Conservation (phyloP, 30 jellyfish, hydroid and myxozoan species). For the Chironex yamaguchii region DNA sequence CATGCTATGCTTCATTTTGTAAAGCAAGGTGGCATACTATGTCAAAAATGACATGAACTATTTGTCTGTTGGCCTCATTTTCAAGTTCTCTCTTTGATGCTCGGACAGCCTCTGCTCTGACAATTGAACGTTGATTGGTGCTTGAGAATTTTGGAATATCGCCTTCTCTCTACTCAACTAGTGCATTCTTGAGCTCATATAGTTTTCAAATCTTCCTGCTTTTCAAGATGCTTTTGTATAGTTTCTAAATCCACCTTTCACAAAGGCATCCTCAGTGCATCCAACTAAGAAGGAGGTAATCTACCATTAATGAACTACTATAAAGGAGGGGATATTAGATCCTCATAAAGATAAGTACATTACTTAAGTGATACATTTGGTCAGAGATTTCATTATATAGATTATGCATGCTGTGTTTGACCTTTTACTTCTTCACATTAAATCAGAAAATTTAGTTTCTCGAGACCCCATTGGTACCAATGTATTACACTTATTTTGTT, state of each 20-base stretch:
- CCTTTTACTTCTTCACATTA: neutral
- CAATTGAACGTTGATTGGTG: neutral
- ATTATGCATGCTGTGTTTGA: neutral
- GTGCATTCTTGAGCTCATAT: neutral
- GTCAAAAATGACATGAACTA: constrained; percentile 26
- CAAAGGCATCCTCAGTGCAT: neutral
- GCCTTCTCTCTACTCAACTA: neutral
- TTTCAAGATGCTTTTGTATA: neutral
- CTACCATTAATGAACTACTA: neutral
- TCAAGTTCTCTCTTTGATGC: too few species aligned
- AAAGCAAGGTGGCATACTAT: constrained; percentile 14
- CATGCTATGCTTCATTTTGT: neutral
- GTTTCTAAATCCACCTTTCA: neutral
- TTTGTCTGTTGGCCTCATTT: constrained; percentile 10
- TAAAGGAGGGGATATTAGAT: neutral
- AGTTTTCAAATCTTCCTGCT: neutral
- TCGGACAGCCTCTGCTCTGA: too few species aligned
- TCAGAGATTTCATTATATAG: too few species aligned
- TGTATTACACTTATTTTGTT: neutral
- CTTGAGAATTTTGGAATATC: neutral
- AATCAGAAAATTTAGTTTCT: too few species aligned
- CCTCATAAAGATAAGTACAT: neutral
- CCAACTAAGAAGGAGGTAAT: neutral
- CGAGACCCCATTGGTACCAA: neutral
- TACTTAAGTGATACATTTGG: too few species aligned